Conservation (phyloP, 2,113 vertebrate genomes). For the Erythrocercus mccallii region DNA sequence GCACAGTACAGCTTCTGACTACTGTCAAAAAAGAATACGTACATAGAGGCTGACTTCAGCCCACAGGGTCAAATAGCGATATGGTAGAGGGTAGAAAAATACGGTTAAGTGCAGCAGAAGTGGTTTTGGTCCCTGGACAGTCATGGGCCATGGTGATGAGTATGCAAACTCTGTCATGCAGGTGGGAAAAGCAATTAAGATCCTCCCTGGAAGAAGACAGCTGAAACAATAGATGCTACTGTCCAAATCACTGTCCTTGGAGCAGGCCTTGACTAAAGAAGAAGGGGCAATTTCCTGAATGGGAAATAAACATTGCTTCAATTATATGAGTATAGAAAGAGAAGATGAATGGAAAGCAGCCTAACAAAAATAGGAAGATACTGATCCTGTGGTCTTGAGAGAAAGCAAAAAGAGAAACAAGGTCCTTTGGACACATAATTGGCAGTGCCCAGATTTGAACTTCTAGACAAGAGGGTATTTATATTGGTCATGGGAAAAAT, state of each 20-base stretch:
- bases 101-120: background rate
- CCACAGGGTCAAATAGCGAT: background rate
- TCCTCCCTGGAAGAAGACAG: background rate
- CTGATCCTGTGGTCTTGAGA: background rate
- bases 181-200: background rate
- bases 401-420: background rate
- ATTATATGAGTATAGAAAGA: background rate
- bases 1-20: background rate
- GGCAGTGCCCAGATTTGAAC: background rate
- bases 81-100: background rate
- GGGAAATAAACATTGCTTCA: background rate
- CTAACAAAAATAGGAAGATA: background rate
- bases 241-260: background rate
- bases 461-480: background rate
- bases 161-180: background rate
- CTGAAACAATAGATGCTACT: constrained; percentile 5
- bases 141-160: background rate
- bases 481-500: background rate
- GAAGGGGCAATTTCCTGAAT: background rate
- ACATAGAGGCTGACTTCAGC: background rate
- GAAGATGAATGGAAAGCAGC: background rate
- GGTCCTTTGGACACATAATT: background rate
- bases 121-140: background rate
- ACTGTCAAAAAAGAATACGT: background rate
- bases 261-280: background rate